A percentile compares a stretch with the other conserved stretches of the same genome.
Evolutionary conservation across 2,113 vertebrate species (phyloP).

Genomic region (Siniperca chuatsi): DNA sequence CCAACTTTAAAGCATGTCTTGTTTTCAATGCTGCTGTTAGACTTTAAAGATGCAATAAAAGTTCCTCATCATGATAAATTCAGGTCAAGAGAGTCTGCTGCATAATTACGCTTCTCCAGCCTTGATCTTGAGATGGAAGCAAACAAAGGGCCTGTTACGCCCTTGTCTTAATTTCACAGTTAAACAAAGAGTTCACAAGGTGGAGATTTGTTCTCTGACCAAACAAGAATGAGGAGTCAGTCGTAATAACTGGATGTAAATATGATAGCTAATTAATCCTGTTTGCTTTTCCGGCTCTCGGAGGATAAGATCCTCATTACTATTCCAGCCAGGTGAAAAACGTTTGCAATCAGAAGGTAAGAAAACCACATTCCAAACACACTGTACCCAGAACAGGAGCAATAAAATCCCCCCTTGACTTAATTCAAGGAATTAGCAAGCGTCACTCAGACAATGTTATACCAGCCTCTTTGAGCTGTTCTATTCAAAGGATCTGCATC

Average conservation of each 20-base stretch:
- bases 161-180: constrained; percentile 50
- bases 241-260: constrained; percentile 63
- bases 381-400: constrained; percentile 29
- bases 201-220: constrained; percentile 34
- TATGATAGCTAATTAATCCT: constrained; percentile 67
- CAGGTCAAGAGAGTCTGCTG: constrained; percentile 29
- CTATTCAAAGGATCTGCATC: constrained; percentile 60
- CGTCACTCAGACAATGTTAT: constrained; percentile 43
- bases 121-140: constrained; percentile 39
- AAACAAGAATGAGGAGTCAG: constrained; percentile 33
- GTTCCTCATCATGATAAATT: constrained; percentile 40
- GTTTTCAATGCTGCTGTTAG: too few species aligned
- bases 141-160: constrained; percentile 45
- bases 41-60: constrained; percentile 15
- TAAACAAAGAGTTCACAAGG: constrained; percentile 45
- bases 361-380: constrained; percentile 34
- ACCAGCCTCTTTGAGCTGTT: constrained; percentile 43
- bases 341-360: constrained; percentile 48
- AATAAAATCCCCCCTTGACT: constrained; percentile 47
- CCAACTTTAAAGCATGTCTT: constrained; percentile 1
- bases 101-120: constrained; percentile 21
- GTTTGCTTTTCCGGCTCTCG: constrained; percentile 65
- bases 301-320: constrained; percentile 65
- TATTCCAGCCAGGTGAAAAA: constrained; percentile 72
- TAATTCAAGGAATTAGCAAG: constrained; percentile 63